A percentile compares a stretch with the other conserved stretches of the same genome.
Conservation (phyloP, 2,797 vertebrate genomes). For the Clamator glandarius region DNA sequence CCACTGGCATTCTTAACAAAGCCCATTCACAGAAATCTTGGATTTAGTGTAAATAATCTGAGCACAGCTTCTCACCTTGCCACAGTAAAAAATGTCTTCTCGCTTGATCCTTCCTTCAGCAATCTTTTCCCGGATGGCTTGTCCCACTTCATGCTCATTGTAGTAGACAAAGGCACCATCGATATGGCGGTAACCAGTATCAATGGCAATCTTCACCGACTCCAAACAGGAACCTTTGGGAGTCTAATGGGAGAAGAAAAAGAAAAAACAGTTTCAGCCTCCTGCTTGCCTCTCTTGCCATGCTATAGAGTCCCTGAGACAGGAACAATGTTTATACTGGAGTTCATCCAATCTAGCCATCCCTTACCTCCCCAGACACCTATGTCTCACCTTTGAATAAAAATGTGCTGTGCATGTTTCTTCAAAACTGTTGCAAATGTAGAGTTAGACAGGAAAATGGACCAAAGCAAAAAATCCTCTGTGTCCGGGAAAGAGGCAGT, state of each 20-base stretch:
- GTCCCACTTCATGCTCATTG: slow-evolving; percentile 92
- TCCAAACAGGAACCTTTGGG: slow-evolving; percentile 77
- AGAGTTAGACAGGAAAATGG: background rate
- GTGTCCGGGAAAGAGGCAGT: background rate
- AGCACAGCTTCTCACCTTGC: slow-evolving; percentile 84
- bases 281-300: background rate
- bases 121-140: slow-evolving; percentile 91
- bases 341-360: background rate
- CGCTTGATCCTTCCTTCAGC: slow-evolving; percentile 88
- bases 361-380: background rate
- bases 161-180: slow-evolving; percentile 89
- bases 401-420: background rate
- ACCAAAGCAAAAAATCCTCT: background rate
- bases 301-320: background rate
- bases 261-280: background rate
- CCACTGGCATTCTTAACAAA: background rate
- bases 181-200: slow-evolving; percentile 88
- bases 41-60: background rate
- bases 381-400: background rate
- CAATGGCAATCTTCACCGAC: slow-evolving; percentile 88
- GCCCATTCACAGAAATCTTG: background rate
- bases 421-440: background rate
- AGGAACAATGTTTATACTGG: accelerated
- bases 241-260: slow-evolving; percentile 75
- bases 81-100: slow-evolving; percentile 94